Evolutionary conservation across 1,140 invertebrate species (phyloP), one percentile per base, ranked within the genome.

Genomic region (Drosophila equinoxialis): DNA sequence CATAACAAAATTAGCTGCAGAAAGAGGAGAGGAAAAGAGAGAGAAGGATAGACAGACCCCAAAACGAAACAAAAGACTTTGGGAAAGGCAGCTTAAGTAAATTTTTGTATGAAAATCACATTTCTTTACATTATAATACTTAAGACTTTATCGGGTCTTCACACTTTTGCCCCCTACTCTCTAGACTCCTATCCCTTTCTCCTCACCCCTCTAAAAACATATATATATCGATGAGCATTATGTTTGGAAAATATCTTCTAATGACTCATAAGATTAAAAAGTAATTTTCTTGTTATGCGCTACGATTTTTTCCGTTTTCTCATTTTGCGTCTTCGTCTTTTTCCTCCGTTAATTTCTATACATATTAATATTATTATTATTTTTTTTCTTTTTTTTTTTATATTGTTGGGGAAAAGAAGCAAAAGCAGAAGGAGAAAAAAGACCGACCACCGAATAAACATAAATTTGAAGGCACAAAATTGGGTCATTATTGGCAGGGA

Each of bases 211-310:
- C 30, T 35, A n/a, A 35, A 26, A 4, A 35, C 33, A 11, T 37
- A 37, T 26, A 23, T 23, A 41, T 57, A 41, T 60, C 37, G 20
- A 8, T 54, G 59, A 74, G 78, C 81, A 79, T 79, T 75, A 81
- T 81, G 76, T 60, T 76, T 69, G 73, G 45, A 66, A 79, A 87
- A 87, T 79, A 72, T 82, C 82, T 86, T 83, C 82, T 86, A 87
- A 86, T 86, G 82, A 87, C 82, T 87, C 84, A 89, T 87, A 87
- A 87, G 83, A 89, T 89, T 87, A 87, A 87, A 87, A 87, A 87
- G 83, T 87, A 87, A 87, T 87, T 87, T 87, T 86, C 83, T 68
- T 87, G 83, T 87, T 87, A 86, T 86, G 79, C 83, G 72, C 71
- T 72, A 65, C 68, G 79, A 82, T 82, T 76, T 70, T 68, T 68